phyloP scores from a whole-genome alignment of 2,888 invertebrate genomes.

The Bembecia ichneumoniformis region DNA sequence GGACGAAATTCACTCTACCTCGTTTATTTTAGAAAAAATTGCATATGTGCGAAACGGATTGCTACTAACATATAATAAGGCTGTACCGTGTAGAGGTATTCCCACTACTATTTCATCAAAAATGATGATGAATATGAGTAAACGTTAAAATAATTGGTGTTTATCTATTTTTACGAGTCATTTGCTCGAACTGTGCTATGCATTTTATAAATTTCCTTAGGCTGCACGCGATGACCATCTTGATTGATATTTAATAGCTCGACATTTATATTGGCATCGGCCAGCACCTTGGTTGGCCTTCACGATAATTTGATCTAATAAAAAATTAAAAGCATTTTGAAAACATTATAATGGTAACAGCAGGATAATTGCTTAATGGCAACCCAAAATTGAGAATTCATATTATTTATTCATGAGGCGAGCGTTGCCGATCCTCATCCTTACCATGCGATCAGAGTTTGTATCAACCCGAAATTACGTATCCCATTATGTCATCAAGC shows the following conservation, averaged over 20 bases:
- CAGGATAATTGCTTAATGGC: conserved; percentile 68
- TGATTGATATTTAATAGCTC: conserved; percentile 67
- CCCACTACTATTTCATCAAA: too few relatives aligned
- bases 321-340: conserved; percentile 70
- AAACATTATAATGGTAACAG: conserved; percentile 64
- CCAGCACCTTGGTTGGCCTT: conserved; percentile 52
- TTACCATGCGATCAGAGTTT: conserved; percentile 48
- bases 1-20: too few relatives aligned
- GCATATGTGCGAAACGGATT: too few relatives aligned
- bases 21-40: too few relatives aligned
- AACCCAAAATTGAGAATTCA: conserved; percentile 56
- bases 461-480: conserved; percentile 57
- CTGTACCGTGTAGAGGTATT: too few relatives aligned
- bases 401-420: conserved; percentile 67
- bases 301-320: conserved; percentile 60
- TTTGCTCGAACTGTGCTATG: neutral
- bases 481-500: conserved; percentile 68
- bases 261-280: conserved; percentile 41
- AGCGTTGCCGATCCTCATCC: conserved; percentile 48
- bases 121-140: too few relatives aligned
- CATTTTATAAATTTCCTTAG: neutral
- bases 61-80: too few relatives aligned
- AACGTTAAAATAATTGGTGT: too few relatives aligned
- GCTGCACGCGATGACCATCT: conserved; percentile 12
- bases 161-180: neutral